These are phyloP conservation scores for Porites evermanni DNA, from an alignment of 92 coral and sea anemone genomes.

Conservation along the genomic window DNA sequence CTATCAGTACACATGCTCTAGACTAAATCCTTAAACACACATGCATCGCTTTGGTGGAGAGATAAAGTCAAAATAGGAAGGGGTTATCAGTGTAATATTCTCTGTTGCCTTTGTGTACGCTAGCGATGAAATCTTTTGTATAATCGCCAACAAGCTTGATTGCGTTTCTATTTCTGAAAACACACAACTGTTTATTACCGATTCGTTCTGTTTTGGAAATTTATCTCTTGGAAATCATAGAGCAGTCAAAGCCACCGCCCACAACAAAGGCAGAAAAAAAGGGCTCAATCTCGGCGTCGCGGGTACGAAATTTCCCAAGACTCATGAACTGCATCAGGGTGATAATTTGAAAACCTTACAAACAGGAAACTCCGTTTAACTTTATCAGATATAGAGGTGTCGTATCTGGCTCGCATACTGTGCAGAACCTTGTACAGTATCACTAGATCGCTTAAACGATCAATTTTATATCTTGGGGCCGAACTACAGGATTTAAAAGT, in stretches of 20 bases:
- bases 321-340: conserved; percentile 59
- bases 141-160: conserved; percentile 82
- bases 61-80: conserved; percentile 80
- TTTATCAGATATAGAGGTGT: conserved; percentile 77
- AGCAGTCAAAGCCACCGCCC: conserved; percentile 65
- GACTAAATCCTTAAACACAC: conserved; percentile 85
- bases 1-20: conserved; percentile 74
- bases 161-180: conserved; percentile 76
- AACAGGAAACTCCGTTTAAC: conserved; percentile 87
- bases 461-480: conserved; percentile 44
- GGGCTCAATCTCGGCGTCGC: conserved; percentile 64
- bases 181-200: conserved; percentile 81
- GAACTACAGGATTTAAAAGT: conserved; percentile 35
- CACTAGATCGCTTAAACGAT: conserved; percentile 60
- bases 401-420: conserved; percentile 85
- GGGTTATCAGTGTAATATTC: conserved; percentile 89
- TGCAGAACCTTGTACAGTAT: conserved; percentile 56
- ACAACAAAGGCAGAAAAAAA: conserved; percentile 55
- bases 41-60: conserved; percentile 76
- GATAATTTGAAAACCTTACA: conserved; percentile 86
- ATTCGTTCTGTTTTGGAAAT: conserved; percentile 76
- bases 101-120: conserved; percentile 87
- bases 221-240: conserved; percentile 40
- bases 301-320: conserved; percentile 43
- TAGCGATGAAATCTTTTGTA: conserved; percentile 90